A percentile compares a stretch with the other conserved stretches of the same genome.
phyloP scores from a whole-genome alignment of 2,888 invertebrate genomes.

The Coecobrya sp. region DNA sequence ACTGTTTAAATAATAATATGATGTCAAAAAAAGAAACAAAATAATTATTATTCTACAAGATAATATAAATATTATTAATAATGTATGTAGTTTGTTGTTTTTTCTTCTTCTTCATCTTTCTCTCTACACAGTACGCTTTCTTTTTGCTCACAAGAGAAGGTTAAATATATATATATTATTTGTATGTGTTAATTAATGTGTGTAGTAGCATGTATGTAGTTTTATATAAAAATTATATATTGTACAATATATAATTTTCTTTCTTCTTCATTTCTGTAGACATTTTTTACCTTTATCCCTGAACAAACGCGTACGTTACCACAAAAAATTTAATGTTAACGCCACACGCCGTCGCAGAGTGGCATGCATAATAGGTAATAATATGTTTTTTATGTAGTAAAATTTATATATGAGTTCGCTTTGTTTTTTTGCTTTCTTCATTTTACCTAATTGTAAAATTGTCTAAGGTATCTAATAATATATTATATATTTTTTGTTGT shows the following conservation, averaged over 20 bases:
- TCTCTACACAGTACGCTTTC: not conserved
- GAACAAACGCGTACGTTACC: no score
- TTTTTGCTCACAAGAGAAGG: conserved; percentile 59
- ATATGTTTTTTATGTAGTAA: conserved; percentile 11
- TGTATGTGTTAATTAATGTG: conserved; percentile 60
- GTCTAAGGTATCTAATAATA: conserved; percentile 47
- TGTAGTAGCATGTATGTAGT: conserved; percentile 47
- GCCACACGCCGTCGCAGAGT: not conserved
- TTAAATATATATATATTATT: conserved; percentile 53
- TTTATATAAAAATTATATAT: conserved; percentile 19
- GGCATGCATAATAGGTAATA: conserved; percentile 52
- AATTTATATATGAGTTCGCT: conserved; percentile 44
- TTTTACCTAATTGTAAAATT: conserved; percentile 64
- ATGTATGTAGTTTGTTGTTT: conserved; percentile 8
- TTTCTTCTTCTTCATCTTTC: conserved; percentile 34
- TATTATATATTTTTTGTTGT: not conserved
- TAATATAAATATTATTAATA: not conserved
- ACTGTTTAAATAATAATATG: not conserved
- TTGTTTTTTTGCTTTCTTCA: conserved; percentile 39
- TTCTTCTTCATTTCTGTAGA: conserved; percentile 29
- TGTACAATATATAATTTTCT: no score
- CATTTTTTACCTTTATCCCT: not conserved
- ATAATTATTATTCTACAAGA: not conserved
- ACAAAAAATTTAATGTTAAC: not conserved
- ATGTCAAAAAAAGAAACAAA: conserved; percentile 12